Evolutionary conservation across 2,888 invertebrate genomes (phyloP), one percentile per base, ranked within the genome.

Genomic region (Tetramorium bicarinatum): DNA sequence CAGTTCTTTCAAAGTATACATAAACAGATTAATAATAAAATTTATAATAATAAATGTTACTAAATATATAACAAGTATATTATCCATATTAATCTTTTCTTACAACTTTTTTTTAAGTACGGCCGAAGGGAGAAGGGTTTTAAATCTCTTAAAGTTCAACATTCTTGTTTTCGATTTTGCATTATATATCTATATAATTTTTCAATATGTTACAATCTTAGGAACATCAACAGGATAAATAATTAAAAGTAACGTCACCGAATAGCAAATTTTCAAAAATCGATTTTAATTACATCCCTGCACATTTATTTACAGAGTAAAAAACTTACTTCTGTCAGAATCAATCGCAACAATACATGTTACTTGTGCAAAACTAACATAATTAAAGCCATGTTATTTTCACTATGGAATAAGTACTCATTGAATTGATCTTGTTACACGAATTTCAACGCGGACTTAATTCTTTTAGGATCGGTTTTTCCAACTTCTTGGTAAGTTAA

Each of bases 161-260:
- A 21, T 66, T 81, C 77, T 52, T 38, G 29, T 41, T 69, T 56
- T 82, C 77, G 82, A 66, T 81, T 85, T 77, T 61, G 54, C 56
- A 71, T 77, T 80, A 47, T 82, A 69, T 83, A 72, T 83, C 80
- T 89, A 77, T 84, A 90, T 85, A 90, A 52, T 83, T 44, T 62
- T 75, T 83, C 21, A 69, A 74, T 88, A 89, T 89, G 83, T 90
- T 90, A 91, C 90, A 91, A 88, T 89, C 88, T 89, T 91, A 93
- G 93, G 93, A 93, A 93, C 93, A 93, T 93, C 85, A 87, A 89
- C 88, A 93, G 91, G 91, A 93, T 90, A 91, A 91, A 90, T 92
- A 89, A 90, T 89, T 91, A 85, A 76, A 71, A 86, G 85, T 87
- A 86, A 87, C 76, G 85, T 90, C 82, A 85, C 71, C 76, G 84